Conservation (phyloP, 2,113 vertebrate species). For the Paraplagusia blochii region DNA sequence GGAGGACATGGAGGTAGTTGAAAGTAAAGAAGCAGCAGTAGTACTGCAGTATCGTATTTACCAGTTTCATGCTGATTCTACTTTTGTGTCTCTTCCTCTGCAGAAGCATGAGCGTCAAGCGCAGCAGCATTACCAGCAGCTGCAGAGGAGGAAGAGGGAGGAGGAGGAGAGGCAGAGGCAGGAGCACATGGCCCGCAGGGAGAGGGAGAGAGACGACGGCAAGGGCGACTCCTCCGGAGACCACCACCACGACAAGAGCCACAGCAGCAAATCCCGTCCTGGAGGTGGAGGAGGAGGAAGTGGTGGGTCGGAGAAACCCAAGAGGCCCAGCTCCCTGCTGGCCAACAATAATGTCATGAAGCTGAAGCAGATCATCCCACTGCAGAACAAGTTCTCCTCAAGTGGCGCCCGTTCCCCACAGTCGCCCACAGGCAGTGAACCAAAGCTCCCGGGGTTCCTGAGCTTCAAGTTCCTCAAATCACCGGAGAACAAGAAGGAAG, state of each 20-base stretch:
- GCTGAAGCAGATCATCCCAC: slow-evolving; percentile 94
- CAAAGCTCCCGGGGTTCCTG: slow-evolving; percentile 91
- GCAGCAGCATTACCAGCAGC: slow-evolving; percentile 94
- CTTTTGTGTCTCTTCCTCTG: slow-evolving; percentile 35
- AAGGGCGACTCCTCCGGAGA: slow-evolving; percentile 77
- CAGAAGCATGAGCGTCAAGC: slow-evolving; percentile 97
- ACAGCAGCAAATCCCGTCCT: slow-evolving; percentile 77
- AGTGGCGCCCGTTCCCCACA: slow-evolving; percentile 81
- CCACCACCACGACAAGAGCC: slow-evolving; percentile 81
- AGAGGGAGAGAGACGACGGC: slow-evolving; percentile 79
- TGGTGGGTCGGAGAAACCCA: slow-evolving; percentile 83
- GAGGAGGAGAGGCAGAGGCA: slow-evolving; percentile 95
- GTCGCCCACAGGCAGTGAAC: slow-evolving; percentile 85
- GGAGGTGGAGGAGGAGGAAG: slow-evolving; percentile 59
- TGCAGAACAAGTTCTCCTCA: slow-evolving; percentile 91
- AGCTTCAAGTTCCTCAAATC: slow-evolving; percentile 96
- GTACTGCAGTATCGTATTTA: slow-evolving; percentile 25
- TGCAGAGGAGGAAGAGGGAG: slow-evolving; percentile 91
- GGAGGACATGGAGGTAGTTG: too few species aligned
- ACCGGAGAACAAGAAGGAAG: slow-evolving; percentile 86
- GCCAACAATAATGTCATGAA: slow-evolving; percentile 97
- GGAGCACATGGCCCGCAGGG: slow-evolving; percentile 86
- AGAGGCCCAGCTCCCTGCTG: slow-evolving; percentile 89
- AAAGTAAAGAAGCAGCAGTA: too few species aligned
- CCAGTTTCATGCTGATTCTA: slow-evolving; percentile 41